Percentiles rank a stretch among this genome's conserved stretches.
phyloP scores from a whole-genome alignment of 2,888 invertebrate genomes.

The Tachystola acroxantha region DNA sequence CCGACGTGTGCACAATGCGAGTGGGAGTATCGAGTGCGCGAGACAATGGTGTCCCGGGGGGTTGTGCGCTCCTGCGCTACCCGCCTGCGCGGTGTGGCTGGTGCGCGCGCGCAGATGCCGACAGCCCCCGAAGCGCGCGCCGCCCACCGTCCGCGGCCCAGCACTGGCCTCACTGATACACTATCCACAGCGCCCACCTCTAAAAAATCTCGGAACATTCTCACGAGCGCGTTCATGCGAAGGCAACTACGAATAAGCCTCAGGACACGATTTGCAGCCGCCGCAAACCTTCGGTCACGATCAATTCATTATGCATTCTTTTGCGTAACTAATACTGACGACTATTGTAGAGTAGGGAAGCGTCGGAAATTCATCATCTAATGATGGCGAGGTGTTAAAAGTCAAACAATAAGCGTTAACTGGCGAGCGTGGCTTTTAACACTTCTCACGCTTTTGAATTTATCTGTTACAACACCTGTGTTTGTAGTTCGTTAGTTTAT shows the following conservation, averaged over 20 bases:
- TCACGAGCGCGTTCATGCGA: slow-evolving; percentile 29
- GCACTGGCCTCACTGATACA: slow-evolving; percentile 39
- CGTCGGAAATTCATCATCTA: too few species aligned
- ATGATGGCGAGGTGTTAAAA: slow-evolving; percentile 31
- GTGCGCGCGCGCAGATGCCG: slow-evolving; percentile 19
- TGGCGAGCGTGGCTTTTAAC: slow-evolving; percentile 29
- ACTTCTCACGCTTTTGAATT: slow-evolving; percentile 49
- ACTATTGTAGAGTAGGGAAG: too few species aligned
- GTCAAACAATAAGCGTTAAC: slow-evolving; percentile 33
- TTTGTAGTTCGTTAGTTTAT: slow-evolving; percentile 45
- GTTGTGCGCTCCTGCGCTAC: slow-evolving; percentile 33
- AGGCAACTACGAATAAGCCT: slow-evolving; percentile 31
- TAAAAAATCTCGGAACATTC: slow-evolving; percentile 38
- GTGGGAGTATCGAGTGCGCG: slow-evolving; percentile 29
- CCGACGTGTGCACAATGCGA: slow-evolving; percentile 38
- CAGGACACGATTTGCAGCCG: slow-evolving; percentile 39
- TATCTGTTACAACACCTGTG: slow-evolving; percentile 45
- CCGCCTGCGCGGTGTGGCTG: slow-evolving; percentile 10
- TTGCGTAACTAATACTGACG: slow-evolving; percentile 6
- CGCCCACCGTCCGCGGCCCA: slow-evolving; percentile 41
- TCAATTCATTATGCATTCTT: slow-evolving; percentile 18
- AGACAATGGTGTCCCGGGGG: slow-evolving; percentile 42
- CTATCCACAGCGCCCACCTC: slow-evolving; percentile 40
- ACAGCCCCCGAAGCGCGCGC: slow-evolving; percentile 17
- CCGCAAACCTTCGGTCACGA: slow-evolving; percentile 26